Evolutionary conservation across 2,797 vertebrate genomes (phyloP).

Genomic region (Ctenosaura bakeri): DNA sequence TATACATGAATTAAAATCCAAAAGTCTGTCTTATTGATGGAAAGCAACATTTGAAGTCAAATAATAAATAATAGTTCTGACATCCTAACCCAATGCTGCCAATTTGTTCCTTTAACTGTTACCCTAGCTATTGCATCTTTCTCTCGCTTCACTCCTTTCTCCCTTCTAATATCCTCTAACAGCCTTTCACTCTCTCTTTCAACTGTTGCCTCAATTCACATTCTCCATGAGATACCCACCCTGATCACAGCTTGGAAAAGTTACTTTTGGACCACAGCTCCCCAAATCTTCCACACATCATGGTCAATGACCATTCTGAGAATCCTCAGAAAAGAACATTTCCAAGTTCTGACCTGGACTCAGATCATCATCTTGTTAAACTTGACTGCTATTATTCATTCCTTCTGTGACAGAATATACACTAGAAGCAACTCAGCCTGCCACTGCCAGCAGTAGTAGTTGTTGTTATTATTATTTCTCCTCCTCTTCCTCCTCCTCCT

Average conservation of each 20-base stretch:
- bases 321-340: not conserved
- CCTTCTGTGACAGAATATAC: not conserved
- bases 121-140: not conserved
- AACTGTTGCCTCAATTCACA: not conserved
- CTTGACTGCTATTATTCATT: not conserved
- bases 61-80: not conserved
- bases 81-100: not conserved
- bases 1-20: too few species aligned
- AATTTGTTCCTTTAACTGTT: not conserved
- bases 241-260: not conserved
- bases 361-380: not conserved
- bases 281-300: too few species aligned
- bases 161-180: not conserved
- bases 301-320: not conserved
- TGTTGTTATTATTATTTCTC: too few species aligned
- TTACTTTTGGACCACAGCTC: too few species aligned
- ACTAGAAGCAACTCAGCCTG: not conserved
- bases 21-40: not conserved
- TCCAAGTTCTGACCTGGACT: too few species aligned
- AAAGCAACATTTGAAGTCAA: not conserved
- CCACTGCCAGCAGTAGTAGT: not conserved
- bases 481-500: too few species aligned
- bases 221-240: not conserved
- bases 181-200: not conserved
- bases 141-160: too few species aligned